A percentile compares a stretch with the other conserved stretches of the same genome.
Conservation (phyloP, 2,888 invertebrate species). For the Folsomia manolachei region DNA sequence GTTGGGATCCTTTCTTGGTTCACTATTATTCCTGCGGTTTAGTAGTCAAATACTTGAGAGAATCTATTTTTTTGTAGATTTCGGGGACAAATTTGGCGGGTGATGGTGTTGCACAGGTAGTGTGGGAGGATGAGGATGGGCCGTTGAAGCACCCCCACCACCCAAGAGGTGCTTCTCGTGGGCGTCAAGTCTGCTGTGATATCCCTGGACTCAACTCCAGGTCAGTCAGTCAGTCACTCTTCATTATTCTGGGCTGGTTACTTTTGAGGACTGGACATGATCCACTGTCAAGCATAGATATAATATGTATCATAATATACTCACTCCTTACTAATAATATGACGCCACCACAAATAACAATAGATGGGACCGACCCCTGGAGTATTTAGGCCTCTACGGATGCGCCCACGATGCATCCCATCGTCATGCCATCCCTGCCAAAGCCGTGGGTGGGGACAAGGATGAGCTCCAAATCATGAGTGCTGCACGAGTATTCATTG, state of each 20-base stretch:
- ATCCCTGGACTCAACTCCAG: constrained; percentile 77
- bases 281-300: no score
- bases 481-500: constrained; percentile 76
- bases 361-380: constrained; percentile 73
- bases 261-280: no score
- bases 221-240: not conserved
- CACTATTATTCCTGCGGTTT: no score
- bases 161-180: not conserved
- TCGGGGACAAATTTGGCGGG: constrained; percentile 95
- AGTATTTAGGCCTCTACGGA: constrained; percentile 88
- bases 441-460: constrained; percentile 83
- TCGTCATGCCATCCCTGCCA: constrained; percentile 59
- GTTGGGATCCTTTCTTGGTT: no score
- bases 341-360: no score
- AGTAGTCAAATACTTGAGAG: no score
- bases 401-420: constrained; percentile 86
- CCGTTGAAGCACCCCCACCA: no score
- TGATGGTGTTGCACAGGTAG: constrained; percentile 58
- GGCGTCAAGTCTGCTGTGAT: constrained; percentile 58
- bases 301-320: no score
- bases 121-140: constrained; percentile 14
- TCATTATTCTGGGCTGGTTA: no score
- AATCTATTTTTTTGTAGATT: constrained; percentile 80
- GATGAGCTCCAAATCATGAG: constrained; percentile 85
- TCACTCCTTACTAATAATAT: no score